Evolutionary conservation across 2,888 invertebrate species (phyloP).

Genomic region (Hyposoter didymator): DNA sequence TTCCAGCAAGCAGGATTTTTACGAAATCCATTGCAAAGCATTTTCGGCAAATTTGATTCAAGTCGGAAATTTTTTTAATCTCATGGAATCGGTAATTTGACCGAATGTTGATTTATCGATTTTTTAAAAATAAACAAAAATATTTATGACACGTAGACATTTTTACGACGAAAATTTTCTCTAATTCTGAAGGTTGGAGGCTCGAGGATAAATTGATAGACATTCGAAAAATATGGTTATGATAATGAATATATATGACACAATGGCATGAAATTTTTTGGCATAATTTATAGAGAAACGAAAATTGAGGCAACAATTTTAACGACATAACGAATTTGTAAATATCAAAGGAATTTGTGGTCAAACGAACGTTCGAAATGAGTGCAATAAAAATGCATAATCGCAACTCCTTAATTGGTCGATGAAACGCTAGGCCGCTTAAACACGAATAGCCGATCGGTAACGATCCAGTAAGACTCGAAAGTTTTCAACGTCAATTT

Average conservation of each 20-base stretch:
- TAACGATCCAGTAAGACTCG: constrained; percentile 6
- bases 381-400: constrained; percentile 11
- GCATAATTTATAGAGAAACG: not conserved
- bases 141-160: too few relatives aligned
- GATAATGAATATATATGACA: not conserved
- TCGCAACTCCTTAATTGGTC: constrained; percentile 49
- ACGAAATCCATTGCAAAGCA: not conserved
- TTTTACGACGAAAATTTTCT: not conserved
- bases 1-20: not conserved
- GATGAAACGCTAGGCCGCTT: constrained; percentile 11
- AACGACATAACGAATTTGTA: constrained; percentile 28
- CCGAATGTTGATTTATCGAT: not conserved
- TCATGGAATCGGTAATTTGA: not conserved
- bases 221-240: not conserved
- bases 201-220: not conserved
- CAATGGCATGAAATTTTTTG: not conserved
- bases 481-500: constrained; percentile 15
- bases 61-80: not conserved
- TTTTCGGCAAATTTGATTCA: not conserved
- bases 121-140: not conserved
- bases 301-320: not conserved
- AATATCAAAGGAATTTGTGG: constrained; percentile 37
- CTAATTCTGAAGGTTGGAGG: not conserved
- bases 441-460: constrained; percentile 10
- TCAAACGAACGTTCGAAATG: constrained; percentile 41